These are phyloP conservation scores for Diaprepes abbreviatus DNA, from an alignment of 2,888 invertebrate genomes.

Conservation along the genomic window DNA sequence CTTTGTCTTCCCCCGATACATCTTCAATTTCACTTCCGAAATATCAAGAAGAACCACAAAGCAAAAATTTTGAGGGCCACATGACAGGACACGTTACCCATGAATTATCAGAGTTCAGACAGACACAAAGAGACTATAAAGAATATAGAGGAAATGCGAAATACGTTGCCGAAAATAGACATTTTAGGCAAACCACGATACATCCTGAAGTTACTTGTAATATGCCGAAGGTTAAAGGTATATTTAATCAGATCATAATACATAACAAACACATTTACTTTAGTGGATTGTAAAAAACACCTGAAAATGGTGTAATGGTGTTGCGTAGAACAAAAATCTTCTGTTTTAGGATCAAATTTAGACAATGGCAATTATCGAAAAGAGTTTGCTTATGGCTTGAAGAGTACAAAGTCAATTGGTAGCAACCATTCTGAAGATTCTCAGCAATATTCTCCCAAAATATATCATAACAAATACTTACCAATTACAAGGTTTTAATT, in stretches of 20 bases:
- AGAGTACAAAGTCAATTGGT: conserved; percentile 68
- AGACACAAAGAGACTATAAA: conserved; percentile 70
- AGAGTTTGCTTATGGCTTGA: conserved; percentile 80
- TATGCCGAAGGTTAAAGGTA: conserved; percentile 70
- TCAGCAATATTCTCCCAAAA: conserved; percentile 59
- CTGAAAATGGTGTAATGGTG: no score
- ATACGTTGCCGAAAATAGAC: conserved; percentile 56
- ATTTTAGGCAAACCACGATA: conserved; percentile 65
- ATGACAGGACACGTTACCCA: conserved; percentile 70
- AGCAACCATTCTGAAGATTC: conserved; percentile 72
- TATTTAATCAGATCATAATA: no score
- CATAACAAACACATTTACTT: no score
- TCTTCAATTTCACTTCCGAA: conserved; percentile 70
- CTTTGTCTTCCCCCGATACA: conserved; percentile 72
- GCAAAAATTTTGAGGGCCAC: conserved; percentile 58
- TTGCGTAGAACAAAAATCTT: no score
- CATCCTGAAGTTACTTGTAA: conserved; percentile 74
- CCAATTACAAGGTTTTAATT: conserved; percentile 57
- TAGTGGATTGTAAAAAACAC: no score
- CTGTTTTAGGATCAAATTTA: conserved; percentile 58
- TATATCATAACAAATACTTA: conserved; percentile 57
- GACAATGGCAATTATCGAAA: conserved; percentile 78
- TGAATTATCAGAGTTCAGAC: conserved; percentile 72
- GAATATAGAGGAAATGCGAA: conserved; percentile 66
- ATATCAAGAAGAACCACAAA: conserved; percentile 46